These are phyloP conservation scores for Drosophila mimetica DNA, from an alignment of 2,888 invertebrate genomes.

Conservation along the genomic window DNA sequence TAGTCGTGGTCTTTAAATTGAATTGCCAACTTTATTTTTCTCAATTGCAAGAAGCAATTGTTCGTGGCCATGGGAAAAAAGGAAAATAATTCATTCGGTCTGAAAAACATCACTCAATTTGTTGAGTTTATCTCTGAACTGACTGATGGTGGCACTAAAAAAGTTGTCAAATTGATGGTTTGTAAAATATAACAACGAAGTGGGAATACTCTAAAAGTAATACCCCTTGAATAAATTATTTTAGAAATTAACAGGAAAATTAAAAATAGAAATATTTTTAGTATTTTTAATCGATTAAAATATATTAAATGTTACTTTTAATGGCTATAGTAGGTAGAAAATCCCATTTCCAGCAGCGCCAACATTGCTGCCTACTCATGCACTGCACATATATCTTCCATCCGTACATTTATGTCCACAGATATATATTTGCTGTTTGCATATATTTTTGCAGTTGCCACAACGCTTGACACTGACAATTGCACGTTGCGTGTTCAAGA, in stretches of 20 bases:
- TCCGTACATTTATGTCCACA: neutral
- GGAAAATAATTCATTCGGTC: constrained; percentile 19
- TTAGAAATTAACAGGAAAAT: neutral
- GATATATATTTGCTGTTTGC: constrained; percentile 13
- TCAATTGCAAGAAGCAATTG: neutral
- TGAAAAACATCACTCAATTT: constrained; percentile 45
- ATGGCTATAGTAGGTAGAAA: neutral
- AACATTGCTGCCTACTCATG: constrained; percentile 2
- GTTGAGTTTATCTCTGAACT: constrained; percentile 27
- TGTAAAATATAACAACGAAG: neutral
- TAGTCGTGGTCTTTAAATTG: constrained; percentile 34
- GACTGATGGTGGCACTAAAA: constrained; percentile 21
- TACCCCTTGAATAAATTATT: too few species aligned
- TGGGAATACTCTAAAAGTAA: neutral
- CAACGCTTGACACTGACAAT: constrained; percentile 70
- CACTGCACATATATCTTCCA: constrained; percentile 13
- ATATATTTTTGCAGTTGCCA: constrained; percentile 50
- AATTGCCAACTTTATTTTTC: constrained; percentile 28
- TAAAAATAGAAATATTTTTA: neutral
- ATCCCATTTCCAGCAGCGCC: neutral
- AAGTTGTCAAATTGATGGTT: constrained; percentile 49
- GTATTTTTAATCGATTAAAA: neutral
- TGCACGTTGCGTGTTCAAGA: constrained; percentile 74
- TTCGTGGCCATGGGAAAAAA: neutral
- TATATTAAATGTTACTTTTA: neutral